Conservation (phyloP, 2,888 invertebrate genomes). For the Ditula angustiorana region DNA sequence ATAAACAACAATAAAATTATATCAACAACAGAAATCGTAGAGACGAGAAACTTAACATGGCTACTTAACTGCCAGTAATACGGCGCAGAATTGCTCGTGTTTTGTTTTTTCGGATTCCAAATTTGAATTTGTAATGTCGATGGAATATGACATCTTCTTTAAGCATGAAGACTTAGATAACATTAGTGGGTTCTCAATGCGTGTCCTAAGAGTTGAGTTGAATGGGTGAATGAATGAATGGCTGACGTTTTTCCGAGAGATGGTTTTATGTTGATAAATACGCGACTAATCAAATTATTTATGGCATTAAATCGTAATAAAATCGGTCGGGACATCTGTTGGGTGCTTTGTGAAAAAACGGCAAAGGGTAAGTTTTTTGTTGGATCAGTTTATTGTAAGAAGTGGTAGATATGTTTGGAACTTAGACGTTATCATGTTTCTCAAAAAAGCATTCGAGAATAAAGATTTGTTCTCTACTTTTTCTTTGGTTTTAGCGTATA, state of each 20-base stretch:
- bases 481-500: too few relatives aligned
- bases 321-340: constrained; percentile 72
- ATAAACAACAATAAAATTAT: constrained; percentile 67
- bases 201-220: constrained; percentile 68
- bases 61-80: background rate
- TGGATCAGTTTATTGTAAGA: constrained; percentile 5
- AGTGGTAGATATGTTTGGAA: background rate
- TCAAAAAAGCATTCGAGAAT: too few relatives aligned
- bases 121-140: constrained; percentile 45
- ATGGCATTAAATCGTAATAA: constrained; percentile 82
- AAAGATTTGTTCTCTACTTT: too few relatives aligned
- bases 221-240: constrained; percentile 60
- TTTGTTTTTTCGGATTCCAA: constrained; percentile 24
- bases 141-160: constrained; percentile 69
- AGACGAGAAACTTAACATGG: background rate
- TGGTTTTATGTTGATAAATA: constrained; percentile 83
- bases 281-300: constrained; percentile 85
- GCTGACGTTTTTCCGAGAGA: constrained; percentile 81
- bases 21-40: constrained; percentile 35
- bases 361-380: constrained; percentile 43
- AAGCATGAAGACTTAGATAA: constrained; percentile 76
- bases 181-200: constrained; percentile 84
- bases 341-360: constrained; percentile 33
- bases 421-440: background rate
- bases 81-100: constrained; percentile 6